Evolutionary conservation across 2,113 vertebrate genomes (phyloP).

Genomic region (Charina bottae): DNA sequence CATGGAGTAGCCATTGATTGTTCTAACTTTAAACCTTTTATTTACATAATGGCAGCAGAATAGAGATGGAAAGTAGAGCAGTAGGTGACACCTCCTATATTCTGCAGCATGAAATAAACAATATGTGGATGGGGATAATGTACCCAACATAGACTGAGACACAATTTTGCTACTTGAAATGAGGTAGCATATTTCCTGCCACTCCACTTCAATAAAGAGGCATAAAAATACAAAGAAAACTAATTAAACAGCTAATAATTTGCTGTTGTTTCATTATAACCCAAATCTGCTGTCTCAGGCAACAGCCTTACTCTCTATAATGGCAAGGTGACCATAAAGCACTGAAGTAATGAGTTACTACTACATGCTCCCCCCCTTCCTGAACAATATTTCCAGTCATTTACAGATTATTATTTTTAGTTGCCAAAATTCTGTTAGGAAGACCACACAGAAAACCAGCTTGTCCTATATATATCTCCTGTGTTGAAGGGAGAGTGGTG

Average conservation of each 20-base stretch:
- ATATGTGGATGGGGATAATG: not conserved
- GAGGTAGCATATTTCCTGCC: not conserved
- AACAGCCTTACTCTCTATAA: not conserved
- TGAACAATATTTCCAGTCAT: conserved; percentile 28
- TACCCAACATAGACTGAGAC: not conserved
- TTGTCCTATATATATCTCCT: conserved; percentile 38
- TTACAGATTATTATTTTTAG: conserved; percentile 56
- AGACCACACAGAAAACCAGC: conserved; percentile 58
- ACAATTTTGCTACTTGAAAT: not conserved
- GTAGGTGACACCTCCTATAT: too few relatives aligned
- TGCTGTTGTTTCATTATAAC: not conserved
- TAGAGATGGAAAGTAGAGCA: too few relatives aligned
- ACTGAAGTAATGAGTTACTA: not conserved
- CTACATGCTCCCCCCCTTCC: not conserved
- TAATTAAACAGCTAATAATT: not conserved
- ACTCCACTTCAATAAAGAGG: not conserved
- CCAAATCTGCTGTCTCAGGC: not conserved
- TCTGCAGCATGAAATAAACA: not conserved
- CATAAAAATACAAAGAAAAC: not conserved
- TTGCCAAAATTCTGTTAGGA: conserved; percentile 56
- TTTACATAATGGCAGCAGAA: too few relatives aligned
- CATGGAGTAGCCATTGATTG: too few relatives aligned
- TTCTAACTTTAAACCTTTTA: too few relatives aligned
- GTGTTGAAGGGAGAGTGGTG: conserved; percentile 34
- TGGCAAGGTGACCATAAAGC: not conserved